A percentile compares a stretch with the other conserved stretches of the same genome.
phyloP scores from a whole-genome alignment of 2,888 invertebrate genomes.

The Cybosia mesomella region DNA sequence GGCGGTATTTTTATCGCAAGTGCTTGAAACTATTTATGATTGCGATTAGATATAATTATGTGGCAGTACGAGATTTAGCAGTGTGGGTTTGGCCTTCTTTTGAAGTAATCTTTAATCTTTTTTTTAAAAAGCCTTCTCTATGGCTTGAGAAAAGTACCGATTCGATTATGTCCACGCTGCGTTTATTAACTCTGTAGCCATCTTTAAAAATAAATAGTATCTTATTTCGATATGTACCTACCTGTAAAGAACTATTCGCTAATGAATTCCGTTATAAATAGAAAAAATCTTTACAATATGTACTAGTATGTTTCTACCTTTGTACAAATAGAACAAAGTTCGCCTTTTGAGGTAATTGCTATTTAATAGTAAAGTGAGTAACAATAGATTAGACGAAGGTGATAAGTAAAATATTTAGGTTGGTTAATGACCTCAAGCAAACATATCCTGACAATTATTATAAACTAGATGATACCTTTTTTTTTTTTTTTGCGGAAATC shows the following conservation, averaged over 20 bases:
- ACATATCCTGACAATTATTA: neutral
- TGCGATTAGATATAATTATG: too few relatives aligned
- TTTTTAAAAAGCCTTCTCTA: too few relatives aligned
- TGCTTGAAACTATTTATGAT: too few relatives aligned
- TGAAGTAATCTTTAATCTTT: too few relatives aligned
- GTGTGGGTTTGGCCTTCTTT: neutral
- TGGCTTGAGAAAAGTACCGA: neutral
- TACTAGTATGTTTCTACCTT: neutral
- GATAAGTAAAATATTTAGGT: conserved; percentile 18
- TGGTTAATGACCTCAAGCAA: conserved; percentile 14
- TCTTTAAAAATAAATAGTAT: neutral
- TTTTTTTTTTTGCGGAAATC: too few relatives aligned
- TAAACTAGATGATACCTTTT: too few relatives aligned
- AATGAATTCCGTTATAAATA: neutral
- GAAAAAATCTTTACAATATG: neutral
- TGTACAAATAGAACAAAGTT: conserved; percentile 4
- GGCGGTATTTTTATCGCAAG: too few relatives aligned
- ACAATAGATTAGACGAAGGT: conserved; percentile 11
- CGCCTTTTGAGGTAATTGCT: conserved; percentile 13
- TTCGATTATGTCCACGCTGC: conserved; percentile 1
- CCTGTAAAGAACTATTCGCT: neutral
- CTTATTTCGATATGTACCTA: neutral
- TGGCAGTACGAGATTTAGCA: too few relatives aligned
- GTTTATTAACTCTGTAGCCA: neutral
- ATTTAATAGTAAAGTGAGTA: conserved; percentile 19